Conservation (phyloP, 2,888 invertebrate species). For the Girardia tigrina region DNA sequence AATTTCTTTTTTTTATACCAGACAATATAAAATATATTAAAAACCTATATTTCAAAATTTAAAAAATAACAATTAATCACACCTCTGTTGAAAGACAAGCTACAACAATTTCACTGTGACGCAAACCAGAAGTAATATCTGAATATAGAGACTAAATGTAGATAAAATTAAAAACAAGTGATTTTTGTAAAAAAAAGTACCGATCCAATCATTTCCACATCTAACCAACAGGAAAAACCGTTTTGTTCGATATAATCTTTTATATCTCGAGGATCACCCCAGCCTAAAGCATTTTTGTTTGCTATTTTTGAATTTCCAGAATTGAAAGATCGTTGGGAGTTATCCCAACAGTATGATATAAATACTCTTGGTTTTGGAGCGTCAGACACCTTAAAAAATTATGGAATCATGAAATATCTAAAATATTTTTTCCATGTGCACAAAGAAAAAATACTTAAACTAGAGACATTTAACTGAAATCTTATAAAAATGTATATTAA, state of each 20-base stretch:
- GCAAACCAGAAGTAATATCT: slow-evolving; percentile 46
- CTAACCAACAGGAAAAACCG: slow-evolving; percentile 45
- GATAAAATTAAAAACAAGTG: background rate
- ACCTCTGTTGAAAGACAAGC: slow-evolving; percentile 47
- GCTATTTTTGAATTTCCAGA: slow-evolving; percentile 40
- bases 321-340: slow-evolving; percentile 43
- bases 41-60: background rate
- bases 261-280: slow-evolving; percentile 45
- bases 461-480: too few species aligned
- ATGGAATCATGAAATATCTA: background rate
- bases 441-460: too few species aligned
- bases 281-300: slow-evolving; percentile 41
- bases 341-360: slow-evolving; percentile 48
- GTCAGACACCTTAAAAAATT: slow-evolving; percentile 10
- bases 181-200: slow-evolving; percentile 38
- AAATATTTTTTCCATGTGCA: too few species aligned
- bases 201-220: slow-evolving; percentile 44
- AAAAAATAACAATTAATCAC: slow-evolving; percentile 38
- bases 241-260: slow-evolving; percentile 42
- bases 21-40: background rate
- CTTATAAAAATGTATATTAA: too few species aligned
- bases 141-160: slow-evolving; percentile 40
- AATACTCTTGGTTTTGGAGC: slow-evolving; percentile 39
- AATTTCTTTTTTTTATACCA: background rate
- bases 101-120: slow-evolving; percentile 44